Evolutionary conservation across 2,888 invertebrate species (phyloP).

Genomic region (Amblyjoppa fuscipennis): DNA sequence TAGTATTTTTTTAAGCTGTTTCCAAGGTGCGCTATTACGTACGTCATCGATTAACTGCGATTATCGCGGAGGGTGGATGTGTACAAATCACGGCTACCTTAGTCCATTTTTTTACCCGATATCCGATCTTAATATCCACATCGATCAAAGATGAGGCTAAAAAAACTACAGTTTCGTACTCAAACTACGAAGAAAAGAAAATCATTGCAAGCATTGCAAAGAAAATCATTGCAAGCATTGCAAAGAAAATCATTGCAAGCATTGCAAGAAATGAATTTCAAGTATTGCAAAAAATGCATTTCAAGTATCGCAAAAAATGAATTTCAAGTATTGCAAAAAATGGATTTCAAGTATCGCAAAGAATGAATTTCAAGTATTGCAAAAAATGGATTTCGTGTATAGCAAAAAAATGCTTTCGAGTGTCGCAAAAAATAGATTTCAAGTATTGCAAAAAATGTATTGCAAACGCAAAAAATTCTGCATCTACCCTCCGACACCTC

Average conservation of each 20-base stretch:
- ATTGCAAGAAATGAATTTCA: too few species aligned
- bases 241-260: too few species aligned
- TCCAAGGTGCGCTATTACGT: neutral
- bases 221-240: neutral
- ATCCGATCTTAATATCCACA: neutral
- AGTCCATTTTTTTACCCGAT: neutral
- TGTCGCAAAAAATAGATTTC: neutral
- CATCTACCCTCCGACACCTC: neutral
- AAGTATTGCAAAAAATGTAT: neutral
- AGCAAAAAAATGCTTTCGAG: too few species aligned
- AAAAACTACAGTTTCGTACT: neutral
- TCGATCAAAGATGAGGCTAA: neutral
- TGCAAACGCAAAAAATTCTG: neutral
- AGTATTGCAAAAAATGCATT: too few species aligned
- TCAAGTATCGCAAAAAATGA: neutral
- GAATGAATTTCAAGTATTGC: neutral
- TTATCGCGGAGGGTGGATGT: constrained; percentile 2
- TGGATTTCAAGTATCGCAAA: neutral
- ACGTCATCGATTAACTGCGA: constrained; percentile 4
- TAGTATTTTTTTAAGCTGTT: constrained; percentile 29
- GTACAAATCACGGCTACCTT: neutral
- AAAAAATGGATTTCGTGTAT: neutral
- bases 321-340: neutral
- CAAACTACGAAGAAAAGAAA: constrained; percentile 17
- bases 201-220: neutral